phyloP scores from a whole-genome alignment of 2,888 invertebrate species.

The Autographa gamma region DNA sequence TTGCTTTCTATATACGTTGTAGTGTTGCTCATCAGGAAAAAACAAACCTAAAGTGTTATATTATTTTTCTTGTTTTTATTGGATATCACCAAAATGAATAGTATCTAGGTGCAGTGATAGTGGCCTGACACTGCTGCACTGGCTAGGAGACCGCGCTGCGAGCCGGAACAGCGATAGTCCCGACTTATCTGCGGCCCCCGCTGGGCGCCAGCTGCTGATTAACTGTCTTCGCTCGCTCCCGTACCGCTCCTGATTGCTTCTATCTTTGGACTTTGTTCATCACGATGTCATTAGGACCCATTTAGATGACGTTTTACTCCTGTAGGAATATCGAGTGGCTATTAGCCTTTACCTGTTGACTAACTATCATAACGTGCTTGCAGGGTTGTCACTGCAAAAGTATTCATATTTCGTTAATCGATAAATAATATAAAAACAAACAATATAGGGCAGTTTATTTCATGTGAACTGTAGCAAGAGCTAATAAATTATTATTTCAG shows the following conservation, averaged over 20 bases:
- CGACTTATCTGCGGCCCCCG: background rate
- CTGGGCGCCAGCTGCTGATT: background rate
- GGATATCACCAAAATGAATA: background rate
- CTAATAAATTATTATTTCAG: too few species aligned
- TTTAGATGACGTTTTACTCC: slow-evolving; percentile 19
- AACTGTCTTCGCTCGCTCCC: background rate
- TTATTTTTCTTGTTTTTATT: background rate
- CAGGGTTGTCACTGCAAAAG: slow-evolving; percentile 17
- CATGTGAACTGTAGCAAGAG: too few species aligned
- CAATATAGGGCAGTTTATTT: too few species aligned
- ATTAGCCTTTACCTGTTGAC: slow-evolving; percentile 4
- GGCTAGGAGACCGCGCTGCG: too few species aligned
- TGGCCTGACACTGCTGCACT: too few species aligned
- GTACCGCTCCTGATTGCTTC: background rate
- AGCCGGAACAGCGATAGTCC: too few species aligned
- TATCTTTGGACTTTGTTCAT: background rate
- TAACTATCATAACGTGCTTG: background rate
- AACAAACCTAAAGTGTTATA: background rate
- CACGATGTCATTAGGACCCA: slow-evolving; percentile 13
- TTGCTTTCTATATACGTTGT: too few species aligned
- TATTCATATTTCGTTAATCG: too few species aligned
- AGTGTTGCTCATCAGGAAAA: too few species aligned
- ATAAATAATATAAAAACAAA: too few species aligned
- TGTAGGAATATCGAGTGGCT: background rate
- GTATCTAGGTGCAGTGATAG: too few species aligned